Percentiles rank a stretch among this genome's conserved stretches.
Conservation (phyloP, 2,888 invertebrate species). For the Leptura quadrifasciata region DNA sequence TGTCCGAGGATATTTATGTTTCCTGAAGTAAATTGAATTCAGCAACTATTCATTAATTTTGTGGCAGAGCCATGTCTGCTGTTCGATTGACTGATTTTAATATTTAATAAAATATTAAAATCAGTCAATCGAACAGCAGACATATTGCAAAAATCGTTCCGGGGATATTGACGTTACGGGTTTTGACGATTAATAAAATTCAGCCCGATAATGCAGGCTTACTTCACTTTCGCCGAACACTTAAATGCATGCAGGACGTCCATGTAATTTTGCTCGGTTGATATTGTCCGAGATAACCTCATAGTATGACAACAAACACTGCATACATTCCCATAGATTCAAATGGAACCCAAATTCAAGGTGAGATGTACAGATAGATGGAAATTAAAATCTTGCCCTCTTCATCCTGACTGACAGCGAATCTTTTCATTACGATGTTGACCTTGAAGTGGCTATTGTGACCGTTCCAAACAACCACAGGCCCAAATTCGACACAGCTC, state of each 20-base stretch:
- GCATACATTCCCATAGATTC: conserved; percentile 37
- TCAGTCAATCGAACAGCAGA: background rate
- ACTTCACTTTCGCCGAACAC: background rate
- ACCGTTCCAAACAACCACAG: conserved; percentile 54
- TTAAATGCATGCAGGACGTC: background rate
- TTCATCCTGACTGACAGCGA: conserved; percentile 65
- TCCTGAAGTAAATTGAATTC: too few species aligned
- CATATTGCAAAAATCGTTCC: background rate
- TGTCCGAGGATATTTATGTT: too few species aligned
- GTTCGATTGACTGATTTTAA: background rate
- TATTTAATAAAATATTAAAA: background rate
- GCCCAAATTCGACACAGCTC: conserved; percentile 62
- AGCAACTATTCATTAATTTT: background rate
- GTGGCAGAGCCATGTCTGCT: background rate
- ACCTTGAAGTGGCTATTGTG: conserved; percentile 62
- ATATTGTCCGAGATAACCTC: conserved; percentile 26
- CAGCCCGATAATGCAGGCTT: background rate
- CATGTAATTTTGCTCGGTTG: conserved; percentile 26
- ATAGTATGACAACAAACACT: conserved; percentile 31
- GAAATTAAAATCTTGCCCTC: conserved; percentile 64
- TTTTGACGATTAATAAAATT: background rate
- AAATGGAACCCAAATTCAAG: conserved; percentile 51
- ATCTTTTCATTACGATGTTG: conserved; percentile 63
- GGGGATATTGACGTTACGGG: too few species aligned
- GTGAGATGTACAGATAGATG: conserved; percentile 60